phyloP scores from a whole-genome alignment of 53 echinoderm and acorn worm species.

The Stichopus horrens region DNA sequence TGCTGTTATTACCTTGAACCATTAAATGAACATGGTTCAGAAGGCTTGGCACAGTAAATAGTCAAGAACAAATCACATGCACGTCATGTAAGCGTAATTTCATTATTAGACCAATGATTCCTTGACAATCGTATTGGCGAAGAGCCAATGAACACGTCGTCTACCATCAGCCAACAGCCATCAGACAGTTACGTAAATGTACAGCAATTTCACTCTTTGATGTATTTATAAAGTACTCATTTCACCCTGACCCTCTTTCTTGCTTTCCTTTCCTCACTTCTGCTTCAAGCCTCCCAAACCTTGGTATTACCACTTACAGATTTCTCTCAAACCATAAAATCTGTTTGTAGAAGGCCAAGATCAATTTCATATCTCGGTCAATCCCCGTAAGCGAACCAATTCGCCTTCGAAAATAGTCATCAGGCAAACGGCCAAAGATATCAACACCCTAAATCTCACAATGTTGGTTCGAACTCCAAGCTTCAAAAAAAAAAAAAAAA shows the following conservation, averaged over 20 bases:
- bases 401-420: neutral
- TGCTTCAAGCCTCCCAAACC: neutral
- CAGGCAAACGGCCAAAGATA: neutral
- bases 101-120: no score
- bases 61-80: no score
- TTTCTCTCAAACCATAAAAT: neutral
- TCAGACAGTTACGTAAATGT: no score
- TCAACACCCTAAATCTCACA: conserved; percentile 1
- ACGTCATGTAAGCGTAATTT: no score
- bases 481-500: no score
- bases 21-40: no score
- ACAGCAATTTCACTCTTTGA: no score
- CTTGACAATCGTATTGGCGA: no score
- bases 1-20: no score
- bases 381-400: conserved; percentile 10
- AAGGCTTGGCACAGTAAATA: no score
- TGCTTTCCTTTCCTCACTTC: neutral
- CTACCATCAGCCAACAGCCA: no score
- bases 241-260: neutral
- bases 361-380: conserved; percentile 18
- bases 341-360: neutral
- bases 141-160: no score
- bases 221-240: neutral
- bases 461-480: neutral
- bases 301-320: neutral